Evolutionary conservation across 2,888 invertebrate species (phyloP).

Genomic region (Monoplex corrugatus): DNA sequence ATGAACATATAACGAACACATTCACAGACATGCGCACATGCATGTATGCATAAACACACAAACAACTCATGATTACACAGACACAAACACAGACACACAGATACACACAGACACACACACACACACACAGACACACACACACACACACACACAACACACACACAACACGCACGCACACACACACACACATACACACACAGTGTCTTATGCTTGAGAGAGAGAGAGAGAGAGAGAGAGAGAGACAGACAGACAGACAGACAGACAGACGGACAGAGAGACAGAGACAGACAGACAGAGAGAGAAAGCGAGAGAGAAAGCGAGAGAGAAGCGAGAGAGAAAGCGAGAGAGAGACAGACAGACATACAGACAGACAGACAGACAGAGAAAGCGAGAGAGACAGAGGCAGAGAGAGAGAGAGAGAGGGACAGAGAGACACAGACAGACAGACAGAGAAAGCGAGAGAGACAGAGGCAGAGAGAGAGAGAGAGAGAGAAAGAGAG

Average conservation of each 20-base stretch:
- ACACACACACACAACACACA: slow-evolving; percentile 6
- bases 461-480: not conserved
- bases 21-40: no score
- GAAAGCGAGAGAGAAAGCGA: not conserved
- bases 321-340: not conserved
- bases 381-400: not conserved
- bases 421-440: not conserved
- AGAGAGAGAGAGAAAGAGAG: not conserved
- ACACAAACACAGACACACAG: no score
- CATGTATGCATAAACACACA: no score
- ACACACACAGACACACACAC: not conserved
- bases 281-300: not conserved
- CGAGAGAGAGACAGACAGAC: slow-evolving; percentile 29
- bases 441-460: not conserved
- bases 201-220: no score
- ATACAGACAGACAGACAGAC: slow-evolving; percentile 25
- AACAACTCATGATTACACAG: no score
- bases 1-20: no score
- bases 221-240: no score
- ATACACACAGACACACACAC: no score
- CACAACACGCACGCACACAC: not conserved
- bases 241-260: no score
- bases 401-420: not conserved
- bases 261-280: no score
- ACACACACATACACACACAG: no score